Evolutionary conservation across 2,888 invertebrate genomes (phyloP), one percentile per base, ranked within the genome.

Genomic region (Helicoverpa assulta): DNA sequence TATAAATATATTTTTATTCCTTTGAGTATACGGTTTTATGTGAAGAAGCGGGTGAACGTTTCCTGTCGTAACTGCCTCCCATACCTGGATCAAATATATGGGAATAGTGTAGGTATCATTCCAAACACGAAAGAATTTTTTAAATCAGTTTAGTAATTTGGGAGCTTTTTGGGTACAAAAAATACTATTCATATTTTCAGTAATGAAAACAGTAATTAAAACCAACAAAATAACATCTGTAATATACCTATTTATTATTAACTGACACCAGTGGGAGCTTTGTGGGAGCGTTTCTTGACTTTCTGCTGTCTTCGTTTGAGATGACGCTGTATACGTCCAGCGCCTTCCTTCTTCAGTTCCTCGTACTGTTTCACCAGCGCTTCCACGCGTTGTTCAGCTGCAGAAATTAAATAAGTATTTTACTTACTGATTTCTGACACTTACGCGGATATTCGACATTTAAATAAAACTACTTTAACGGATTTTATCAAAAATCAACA

Each of bases 241-340:
- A 54, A 12, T 33, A 29, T 37, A 21, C 12, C 26, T 75, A 54
- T 59, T 47, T 52, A 53, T 53, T 67, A 67, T 90, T 70, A 91
- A 82, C 83, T 88, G 58, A 81, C 88, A 54, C 90, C 93, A 1
- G 91, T 89, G 7, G 95, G 94, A 0, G 91, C 93, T 72, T 79
- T 91, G 67, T 91, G 86, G 0, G 94, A 95, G 6, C 90, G 89
- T 76, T 95, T 95, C 72, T 96, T 96, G 70, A 97, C 96, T 90
- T 98, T 98, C 89, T 98, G 98, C 21, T 98, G 96, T 67, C 98
- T 96, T 76, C 98, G 97, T 84, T 97, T 97, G 78, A 99, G 96
- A 87, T 99, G 98, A 80, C 98, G 97, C 78, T 97, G 97, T 2
- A 99, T 91, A 85, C 97, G 97, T 12, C 98, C 98, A 0, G 96